phyloP scores from a whole-genome alignment of 2,113 vertebrate genomes.

The Lepisosteus oculatus region DNA sequence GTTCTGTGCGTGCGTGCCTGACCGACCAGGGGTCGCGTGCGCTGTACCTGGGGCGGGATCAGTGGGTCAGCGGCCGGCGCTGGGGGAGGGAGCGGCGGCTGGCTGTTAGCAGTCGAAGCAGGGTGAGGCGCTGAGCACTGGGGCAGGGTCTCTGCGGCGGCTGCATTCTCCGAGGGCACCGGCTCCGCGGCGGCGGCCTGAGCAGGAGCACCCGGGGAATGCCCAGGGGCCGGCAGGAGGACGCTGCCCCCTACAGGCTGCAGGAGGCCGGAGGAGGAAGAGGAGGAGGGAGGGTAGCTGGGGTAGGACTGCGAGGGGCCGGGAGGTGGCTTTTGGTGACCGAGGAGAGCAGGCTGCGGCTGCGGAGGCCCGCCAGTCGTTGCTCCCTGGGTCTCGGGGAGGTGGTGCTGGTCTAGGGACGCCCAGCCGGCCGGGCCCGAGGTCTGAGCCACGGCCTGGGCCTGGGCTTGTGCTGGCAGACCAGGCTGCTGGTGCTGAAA shows the following conservation, averaged over 20 bases:
- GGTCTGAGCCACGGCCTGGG: constrained; percentile 45
- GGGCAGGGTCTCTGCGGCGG: constrained; percentile 44
- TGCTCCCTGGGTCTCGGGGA: background rate
- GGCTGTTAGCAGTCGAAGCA: constrained; percentile 59
- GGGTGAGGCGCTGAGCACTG: constrained; percentile 50
- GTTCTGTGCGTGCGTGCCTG: constrained; percentile 18
- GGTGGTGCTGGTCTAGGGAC: constrained; percentile 45
- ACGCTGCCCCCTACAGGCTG: too few species aligned
- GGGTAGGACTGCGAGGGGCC: constrained; percentile 51
- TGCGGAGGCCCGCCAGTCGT: background rate
- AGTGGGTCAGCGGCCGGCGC: constrained; percentile 67
- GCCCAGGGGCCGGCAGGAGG: too few species aligned
- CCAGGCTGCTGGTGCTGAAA: constrained; percentile 32
- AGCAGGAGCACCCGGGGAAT: background rate
- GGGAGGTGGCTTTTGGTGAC: constrained; percentile 33
- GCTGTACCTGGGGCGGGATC: constrained; percentile 67
- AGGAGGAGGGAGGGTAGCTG: constrained; percentile 36
- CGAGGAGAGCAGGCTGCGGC: background rate
- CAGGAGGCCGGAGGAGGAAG: constrained; percentile 35
- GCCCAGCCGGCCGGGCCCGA: too few species aligned
- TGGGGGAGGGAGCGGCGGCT: constrained; percentile 56
- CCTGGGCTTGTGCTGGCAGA: constrained; percentile 40
- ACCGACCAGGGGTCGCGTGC: too few species aligned
- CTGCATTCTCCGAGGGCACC: constrained; percentile 41
- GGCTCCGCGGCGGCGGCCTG: constrained; percentile 49